A percentile compares a stretch with the other conserved stretches of the same genome.
Conservation (phyloP, 2,888 invertebrate genomes). For the Abscondita cerata region DNA sequence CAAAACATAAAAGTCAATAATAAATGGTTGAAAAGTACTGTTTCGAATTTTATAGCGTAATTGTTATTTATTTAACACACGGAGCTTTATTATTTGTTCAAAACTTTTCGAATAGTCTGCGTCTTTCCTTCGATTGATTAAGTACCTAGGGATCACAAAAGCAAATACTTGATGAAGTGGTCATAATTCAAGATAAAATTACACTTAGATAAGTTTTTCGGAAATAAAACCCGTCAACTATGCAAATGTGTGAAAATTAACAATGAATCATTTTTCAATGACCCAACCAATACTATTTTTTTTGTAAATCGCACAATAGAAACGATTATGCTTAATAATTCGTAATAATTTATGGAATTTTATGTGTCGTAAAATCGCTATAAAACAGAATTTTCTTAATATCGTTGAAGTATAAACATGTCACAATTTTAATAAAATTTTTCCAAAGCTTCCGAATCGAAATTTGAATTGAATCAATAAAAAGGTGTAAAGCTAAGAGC, state of each 20-base stretch:
- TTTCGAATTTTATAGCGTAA: conserved; percentile 13
- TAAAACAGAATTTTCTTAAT: conserved; percentile 19
- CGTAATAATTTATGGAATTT: too few species aligned
- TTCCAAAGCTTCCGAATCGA: conserved; percentile 18
- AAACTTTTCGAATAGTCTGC: neutral
- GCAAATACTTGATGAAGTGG: too few species aligned
- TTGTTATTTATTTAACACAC: conserved; percentile 13
- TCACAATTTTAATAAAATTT: conserved; percentile 3
- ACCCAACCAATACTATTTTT: neutral
- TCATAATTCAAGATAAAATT: too few species aligned
- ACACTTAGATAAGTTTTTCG: too few species aligned
- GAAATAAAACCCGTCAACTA: too few species aligned
- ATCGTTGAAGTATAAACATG: conserved; percentile 12
- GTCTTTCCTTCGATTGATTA: too few species aligned
- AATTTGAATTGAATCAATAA: neutral
- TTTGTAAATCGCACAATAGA: conserved; percentile 1
- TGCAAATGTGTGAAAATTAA: too few species aligned
- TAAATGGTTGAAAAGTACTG: conserved; percentile 10
- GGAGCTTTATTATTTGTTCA: too few species aligned
- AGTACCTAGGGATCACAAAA: too few species aligned
- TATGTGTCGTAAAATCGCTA: conserved; percentile 21
- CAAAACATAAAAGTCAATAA: conserved; percentile 21
- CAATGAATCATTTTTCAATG: too few species aligned
- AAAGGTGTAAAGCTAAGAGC: neutral
- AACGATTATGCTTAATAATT: conserved; percentile 21